These are phyloP conservation scores for Drosophila robusta DNA, from an alignment of 2,888 invertebrate species.

Conservation along the genomic window DNA sequence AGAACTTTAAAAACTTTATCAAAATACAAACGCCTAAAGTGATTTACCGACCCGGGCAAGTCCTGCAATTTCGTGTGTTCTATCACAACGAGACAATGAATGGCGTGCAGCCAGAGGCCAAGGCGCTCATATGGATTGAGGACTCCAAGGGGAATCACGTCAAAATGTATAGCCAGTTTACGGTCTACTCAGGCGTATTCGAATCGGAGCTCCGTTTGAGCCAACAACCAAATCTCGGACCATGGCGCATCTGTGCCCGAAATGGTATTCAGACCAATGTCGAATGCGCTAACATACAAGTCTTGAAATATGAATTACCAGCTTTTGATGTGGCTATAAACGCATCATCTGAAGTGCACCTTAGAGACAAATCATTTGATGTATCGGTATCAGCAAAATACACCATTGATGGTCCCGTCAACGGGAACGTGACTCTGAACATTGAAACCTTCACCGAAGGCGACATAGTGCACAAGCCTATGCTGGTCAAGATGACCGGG, in stretches of 20 bases:
- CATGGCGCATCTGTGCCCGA: constrained; percentile 44
- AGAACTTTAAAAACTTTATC: constrained; percentile 16
- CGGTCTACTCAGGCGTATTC: constrained; percentile 25
- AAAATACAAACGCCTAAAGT: constrained; percentile 42
- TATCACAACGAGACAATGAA: constrained; percentile 40
- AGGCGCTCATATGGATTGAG: constrained; percentile 32
- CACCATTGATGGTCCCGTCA: background rate
- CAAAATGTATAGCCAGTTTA: background rate
- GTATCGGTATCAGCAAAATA: constrained; percentile 13
- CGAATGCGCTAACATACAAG: constrained; percentile 22
- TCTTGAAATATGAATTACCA: background rate
- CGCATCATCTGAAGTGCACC: background rate
- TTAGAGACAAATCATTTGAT: background rate
- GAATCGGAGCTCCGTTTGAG: constrained; percentile 11
- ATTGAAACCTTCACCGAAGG: background rate
- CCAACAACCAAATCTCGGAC: constrained; percentile 20
- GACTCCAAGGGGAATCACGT: constrained; percentile 30
- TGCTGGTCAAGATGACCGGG: background rate
- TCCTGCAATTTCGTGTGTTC: constrained; percentile 37
- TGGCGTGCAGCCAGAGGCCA: background rate
- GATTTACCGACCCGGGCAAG: constrained; percentile 28
- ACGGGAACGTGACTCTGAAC: constrained; percentile 3
- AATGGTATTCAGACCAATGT: background rate
- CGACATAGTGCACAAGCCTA: background rate
- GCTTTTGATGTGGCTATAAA: background rate